Evolutionary conservation across 1,140 invertebrate genomes (phyloP).

Genomic region (Hylyphantes graminicola): DNA sequence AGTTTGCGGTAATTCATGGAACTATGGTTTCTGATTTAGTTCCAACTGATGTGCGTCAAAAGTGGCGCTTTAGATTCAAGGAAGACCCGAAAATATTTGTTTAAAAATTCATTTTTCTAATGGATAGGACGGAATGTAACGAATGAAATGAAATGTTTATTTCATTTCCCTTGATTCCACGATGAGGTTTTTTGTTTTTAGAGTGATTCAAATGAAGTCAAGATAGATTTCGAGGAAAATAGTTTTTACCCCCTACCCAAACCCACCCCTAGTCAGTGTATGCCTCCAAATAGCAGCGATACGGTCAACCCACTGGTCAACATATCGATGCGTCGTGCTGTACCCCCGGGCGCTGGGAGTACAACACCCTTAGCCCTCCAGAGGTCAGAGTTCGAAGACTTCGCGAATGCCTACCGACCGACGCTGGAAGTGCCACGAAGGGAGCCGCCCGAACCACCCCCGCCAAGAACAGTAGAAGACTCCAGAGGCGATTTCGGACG

Average conservation of each 20-base stretch:
- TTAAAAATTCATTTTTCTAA: no score
- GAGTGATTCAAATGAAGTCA: no score
- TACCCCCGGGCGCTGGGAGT: conserved; percentile 26
- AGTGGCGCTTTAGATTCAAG: no score
- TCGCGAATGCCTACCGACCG: conserved; percentile 45
- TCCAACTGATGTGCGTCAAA: no score
- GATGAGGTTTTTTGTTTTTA: no score
- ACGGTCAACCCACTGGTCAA: neutral
- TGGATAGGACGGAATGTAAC: no score
- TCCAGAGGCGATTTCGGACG: conserved; percentile 43
- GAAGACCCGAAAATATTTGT: no score
- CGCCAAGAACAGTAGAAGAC: conserved; percentile 10
- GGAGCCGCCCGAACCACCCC: conserved; percentile 7
- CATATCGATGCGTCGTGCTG: conserved; percentile 49
- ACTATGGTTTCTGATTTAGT: no score
- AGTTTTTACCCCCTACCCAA: neutral
- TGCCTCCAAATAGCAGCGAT: conserved; percentile 50
- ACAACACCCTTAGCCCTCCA: conserved; percentile 30
- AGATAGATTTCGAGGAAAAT: no score
- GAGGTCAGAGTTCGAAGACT: conserved; percentile 55
- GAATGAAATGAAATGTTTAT: no score
- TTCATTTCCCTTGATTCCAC: no score
- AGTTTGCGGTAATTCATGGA: no score
- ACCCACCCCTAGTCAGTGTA: conserved; percentile 15
- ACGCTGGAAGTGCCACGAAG: conserved; percentile 13